Evolutionary conservation across 2,797 vertebrate genomes (phyloP), one percentile per base, ranked within the genome.

Genomic region (Scomberomorus guttatus): DNA sequence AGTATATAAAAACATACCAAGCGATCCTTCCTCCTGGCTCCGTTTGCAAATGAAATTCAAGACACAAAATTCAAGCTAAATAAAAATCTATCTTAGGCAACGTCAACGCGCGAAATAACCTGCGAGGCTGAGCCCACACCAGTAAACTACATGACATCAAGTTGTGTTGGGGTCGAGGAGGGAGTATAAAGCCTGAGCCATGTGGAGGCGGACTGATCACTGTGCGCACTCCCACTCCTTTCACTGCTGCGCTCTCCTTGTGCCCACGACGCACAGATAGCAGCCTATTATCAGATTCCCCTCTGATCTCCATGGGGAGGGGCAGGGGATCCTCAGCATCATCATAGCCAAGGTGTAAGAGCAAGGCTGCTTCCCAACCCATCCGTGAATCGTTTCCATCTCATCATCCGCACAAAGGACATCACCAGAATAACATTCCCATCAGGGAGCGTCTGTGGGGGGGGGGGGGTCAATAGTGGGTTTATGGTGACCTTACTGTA

Each of bases 241-340:
- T 72, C 86, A 44, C 78, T 42, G 81, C 70, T 39, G 73, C 83
- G 68, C 80, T 59, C 83, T 85, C 55, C 62, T 57, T 83, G 88
- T 87, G 88, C 77, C 80, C 84, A 81, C 88, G 90, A 89, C 80
- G 83, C 87, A 76, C 81, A 72, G 82, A 86, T 61, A 78, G 84
- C 92, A 92, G 89, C 91, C 90, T 87, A 81, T 93, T 90, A 93
- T 83, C 90, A 86, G 80, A 52, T 81, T 66, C 68, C 70, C 80
- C 66, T 75, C 71, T 37, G 69, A 79, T 87, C 83, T 80, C 78
- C 81, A 83, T 39, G 86, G 80, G 93, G 90, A 90, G 92, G 90
- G 82, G 91, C 83, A 79, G 87, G 85, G 82, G 88, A 87, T 89
- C 87, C 88, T 92, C 86, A 15, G 73, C 66, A 78, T 87, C 66